Percentiles rank a stretch among this genome's conserved stretches.
phyloP scores from a whole-genome alignment of 2,113 vertebrate species.

The Chionomys nivalis region DNA sequence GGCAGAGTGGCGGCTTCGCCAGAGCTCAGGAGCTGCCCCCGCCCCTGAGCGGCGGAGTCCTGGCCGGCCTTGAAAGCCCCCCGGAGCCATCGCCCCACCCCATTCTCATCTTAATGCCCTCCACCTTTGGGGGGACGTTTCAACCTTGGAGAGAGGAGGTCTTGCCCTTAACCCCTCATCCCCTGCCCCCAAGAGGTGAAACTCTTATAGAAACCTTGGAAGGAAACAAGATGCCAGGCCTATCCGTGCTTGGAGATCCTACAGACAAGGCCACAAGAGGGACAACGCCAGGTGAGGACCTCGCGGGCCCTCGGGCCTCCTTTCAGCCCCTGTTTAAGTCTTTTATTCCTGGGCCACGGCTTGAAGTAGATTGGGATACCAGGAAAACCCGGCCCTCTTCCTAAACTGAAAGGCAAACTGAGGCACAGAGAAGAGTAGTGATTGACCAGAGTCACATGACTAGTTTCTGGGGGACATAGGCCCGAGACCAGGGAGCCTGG shows the following conservation, averaged over 20 bases:
- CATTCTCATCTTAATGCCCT: neutral
- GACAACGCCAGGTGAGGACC: conserved; percentile 74
- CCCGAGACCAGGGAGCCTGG: neutral
- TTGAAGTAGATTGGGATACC: neutral
- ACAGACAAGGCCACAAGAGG: conserved; percentile 65
- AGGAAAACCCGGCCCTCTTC: neutral
- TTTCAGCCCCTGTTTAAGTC: neutral
- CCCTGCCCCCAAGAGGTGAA: neutral
- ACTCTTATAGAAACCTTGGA: conserved; percentile 51
- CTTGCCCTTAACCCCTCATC: conserved; percentile 25
- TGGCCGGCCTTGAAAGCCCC: neutral
- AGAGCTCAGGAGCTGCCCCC: conserved; percentile 67
- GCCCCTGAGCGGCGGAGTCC: conserved; percentile 2
- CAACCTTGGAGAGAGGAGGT: conserved; percentile 2
- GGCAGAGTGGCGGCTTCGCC: conserved; percentile 69
- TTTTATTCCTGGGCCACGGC: conserved; percentile 5
- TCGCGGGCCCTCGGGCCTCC: neutral
- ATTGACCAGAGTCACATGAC: neutral
- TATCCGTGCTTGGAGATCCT: conserved; percentile 59
- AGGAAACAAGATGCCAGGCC: conserved; percentile 56
- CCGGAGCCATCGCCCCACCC: neutral
- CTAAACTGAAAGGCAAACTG: conserved; percentile 61
- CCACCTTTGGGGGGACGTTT: conserved; percentile 15
- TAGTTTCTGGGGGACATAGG: neutral
- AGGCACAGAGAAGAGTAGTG: conserved; percentile 30